phyloP scores from a whole-genome alignment of 2,888 invertebrate species.

The Parasteatoda lunata region DNA sequence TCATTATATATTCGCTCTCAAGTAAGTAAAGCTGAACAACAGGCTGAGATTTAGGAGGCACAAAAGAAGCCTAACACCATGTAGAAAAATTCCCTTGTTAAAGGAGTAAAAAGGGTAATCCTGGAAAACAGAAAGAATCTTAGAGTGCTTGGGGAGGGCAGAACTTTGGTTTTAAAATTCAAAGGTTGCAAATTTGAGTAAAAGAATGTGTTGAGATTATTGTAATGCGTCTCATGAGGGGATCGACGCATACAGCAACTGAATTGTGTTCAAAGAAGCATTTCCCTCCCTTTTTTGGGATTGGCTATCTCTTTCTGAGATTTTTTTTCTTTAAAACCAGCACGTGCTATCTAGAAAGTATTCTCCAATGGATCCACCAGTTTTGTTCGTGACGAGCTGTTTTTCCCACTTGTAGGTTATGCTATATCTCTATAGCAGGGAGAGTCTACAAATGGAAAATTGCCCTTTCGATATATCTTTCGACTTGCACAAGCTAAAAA shows the following conservation, averaged over 20 bases:
- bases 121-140: constrained; percentile 37
- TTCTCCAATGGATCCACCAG: constrained; percentile 65
- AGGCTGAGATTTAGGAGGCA: constrained; percentile 49
- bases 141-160: constrained; percentile 28
- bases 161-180: constrained; percentile 58
- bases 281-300: constrained; percentile 38
- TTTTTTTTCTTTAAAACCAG: constrained; percentile 37
- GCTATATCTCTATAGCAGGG: constrained; percentile 41
- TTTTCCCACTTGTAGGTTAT: constrained; percentile 45
- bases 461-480: neutral
- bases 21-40: constrained; percentile 46
- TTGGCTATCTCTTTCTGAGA: constrained; percentile 12
- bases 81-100: constrained; percentile 64
- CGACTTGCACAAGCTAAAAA: too few species aligned
- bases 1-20: constrained; percentile 46
- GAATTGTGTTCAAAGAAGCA: constrained; percentile 59
- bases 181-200: constrained; percentile 55
- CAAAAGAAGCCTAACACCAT: constrained; percentile 39
- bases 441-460: constrained; percentile 51
- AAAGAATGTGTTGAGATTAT: constrained; percentile 66
- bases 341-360: constrained; percentile 61
- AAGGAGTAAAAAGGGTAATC: constrained; percentile 38
- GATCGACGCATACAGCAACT: constrained; percentile 51
- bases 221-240: constrained; percentile 63
- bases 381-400: constrained; percentile 58